Base-by-base conservation (phyloP, 2,113 vertebrate species). In the Megalops atlanticus region DNA sequence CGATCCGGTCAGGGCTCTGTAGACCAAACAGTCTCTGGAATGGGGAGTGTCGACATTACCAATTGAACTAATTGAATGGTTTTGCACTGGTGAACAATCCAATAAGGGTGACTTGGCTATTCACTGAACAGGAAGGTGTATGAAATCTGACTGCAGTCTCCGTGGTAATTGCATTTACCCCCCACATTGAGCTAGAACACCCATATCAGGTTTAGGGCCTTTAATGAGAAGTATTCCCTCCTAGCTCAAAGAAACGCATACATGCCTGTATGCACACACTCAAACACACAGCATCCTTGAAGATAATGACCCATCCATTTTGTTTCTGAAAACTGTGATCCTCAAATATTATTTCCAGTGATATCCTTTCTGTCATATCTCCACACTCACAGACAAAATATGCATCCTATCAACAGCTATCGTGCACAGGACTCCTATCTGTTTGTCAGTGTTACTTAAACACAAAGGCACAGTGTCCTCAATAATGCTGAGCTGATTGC, bases 261-360 rank as follows among this genome's bases (percentile, higher is more conserved):
- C 70, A 78, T 52, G 70, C 52, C 36, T 74, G 40, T 77, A 73
- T 49, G 52, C 31, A 73, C 64, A 58, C 72, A 40, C 69, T 69
- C 31, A 70, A 36, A 81, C 36, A 33, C 52, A 47, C 18, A n/a
- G n/a, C n/a, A n/a, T n/a, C n/a, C n/a, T n/a, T n/a, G n/a, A n/a
- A n/a, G n/a, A n/a, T n/a, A n/a, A n/a, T n/a, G n/a, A 70, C n/a
- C 14, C 6, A 33, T 21, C 33, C 14, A 78, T 74, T 47, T n/a
- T n/a, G n/a, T 47, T 39, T 73, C 54, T 79, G 73, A 58, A 58
- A 58, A 58, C 24, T 45, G 43, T 14, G 43, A 45, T 45, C 43
- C 43, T 45, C n/a, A 10, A 24, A 6, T 64, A n/a, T 27, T n/a
- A 10, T 64, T 31, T 21, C n/a, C n/a, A 10, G 58, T 78, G 40